Evolutionary conservation across 2,113 vertebrate genomes (phyloP).

Genomic region (Picathartes gymnocephalus): DNA sequence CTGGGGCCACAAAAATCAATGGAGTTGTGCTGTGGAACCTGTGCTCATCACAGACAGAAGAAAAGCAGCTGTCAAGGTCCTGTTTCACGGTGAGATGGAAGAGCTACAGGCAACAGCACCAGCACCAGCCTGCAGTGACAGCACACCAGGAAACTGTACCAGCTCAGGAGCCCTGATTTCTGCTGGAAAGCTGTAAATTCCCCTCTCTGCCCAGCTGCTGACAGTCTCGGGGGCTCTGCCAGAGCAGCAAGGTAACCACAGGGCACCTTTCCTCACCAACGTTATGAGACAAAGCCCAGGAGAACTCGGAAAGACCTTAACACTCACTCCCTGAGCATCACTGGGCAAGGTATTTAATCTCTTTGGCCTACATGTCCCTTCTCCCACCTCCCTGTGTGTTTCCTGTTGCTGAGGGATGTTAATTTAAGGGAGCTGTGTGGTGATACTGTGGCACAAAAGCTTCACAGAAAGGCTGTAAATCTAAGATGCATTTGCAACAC

Average conservation of each 20-base stretch:
- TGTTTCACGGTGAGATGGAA: background rate
- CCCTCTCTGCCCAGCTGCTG: background rate
- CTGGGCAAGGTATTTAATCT: background rate
- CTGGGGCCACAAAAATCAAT: constrained; percentile 24
- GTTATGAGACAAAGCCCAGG: background rate
- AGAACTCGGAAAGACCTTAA: background rate
- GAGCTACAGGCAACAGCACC: background rate
- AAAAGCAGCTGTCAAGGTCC: background rate
- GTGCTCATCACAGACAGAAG: background rate
- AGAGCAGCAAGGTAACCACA: background rate
- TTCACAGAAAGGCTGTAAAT: background rate
- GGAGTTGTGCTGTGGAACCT: constrained; percentile 13
- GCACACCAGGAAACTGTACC: background rate
- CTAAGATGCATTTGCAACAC: background rate
- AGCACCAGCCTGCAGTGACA: background rate
- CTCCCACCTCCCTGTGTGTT: background rate
- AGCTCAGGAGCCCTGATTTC: background rate
- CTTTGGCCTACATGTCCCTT: background rate
- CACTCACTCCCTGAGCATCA: background rate
- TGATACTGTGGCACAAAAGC: background rate
- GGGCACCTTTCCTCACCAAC: background rate
- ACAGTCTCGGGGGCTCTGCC: background rate
- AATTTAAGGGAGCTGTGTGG: background rate
- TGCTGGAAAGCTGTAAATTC: background rate
- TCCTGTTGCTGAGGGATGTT: background rate